These are phyloP conservation scores for Ammospiza caudacuta DNA, from an alignment of 2,113 vertebrate genomes.

Conservation along the genomic window DNA sequence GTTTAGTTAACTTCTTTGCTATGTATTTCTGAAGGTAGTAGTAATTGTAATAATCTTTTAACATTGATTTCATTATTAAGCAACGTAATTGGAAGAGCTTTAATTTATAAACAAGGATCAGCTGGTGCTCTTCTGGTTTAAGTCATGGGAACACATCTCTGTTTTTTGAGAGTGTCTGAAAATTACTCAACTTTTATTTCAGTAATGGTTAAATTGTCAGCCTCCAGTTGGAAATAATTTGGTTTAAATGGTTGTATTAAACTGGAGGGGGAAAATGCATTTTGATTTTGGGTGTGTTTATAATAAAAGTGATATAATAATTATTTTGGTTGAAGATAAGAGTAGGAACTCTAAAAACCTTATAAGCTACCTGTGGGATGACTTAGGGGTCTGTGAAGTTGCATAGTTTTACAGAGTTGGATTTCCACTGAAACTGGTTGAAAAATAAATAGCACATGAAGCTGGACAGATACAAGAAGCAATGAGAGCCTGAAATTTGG, in stretches of 20 bases:
- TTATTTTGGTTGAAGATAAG: background rate
- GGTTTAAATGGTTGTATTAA: background rate
- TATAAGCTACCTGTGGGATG: background rate
- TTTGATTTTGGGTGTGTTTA: background rate
- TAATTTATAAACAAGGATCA: background rate
- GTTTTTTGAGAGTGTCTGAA: background rate
- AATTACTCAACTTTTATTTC: background rate
- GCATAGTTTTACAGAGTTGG: background rate
- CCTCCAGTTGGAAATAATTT: background rate
- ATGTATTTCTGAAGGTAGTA: background rate
- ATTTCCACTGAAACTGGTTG: background rate
- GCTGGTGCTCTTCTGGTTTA: background rate
- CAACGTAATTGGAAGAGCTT: background rate
- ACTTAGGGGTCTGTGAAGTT: background rate
- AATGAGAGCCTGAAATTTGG: background rate
- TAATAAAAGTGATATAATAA: background rate
- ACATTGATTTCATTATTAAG: background rate
- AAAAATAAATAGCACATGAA: background rate
- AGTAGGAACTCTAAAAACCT: background rate
- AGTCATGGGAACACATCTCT: background rate
- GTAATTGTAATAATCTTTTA: background rate
- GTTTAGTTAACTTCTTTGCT: background rate
- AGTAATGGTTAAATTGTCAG: background rate
- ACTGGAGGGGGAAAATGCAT: rapidly evolving
- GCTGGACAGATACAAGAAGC: background rate